Conservation (phyloP, 2,113 vertebrate species). For the Crocuta crocuta region DNA sequence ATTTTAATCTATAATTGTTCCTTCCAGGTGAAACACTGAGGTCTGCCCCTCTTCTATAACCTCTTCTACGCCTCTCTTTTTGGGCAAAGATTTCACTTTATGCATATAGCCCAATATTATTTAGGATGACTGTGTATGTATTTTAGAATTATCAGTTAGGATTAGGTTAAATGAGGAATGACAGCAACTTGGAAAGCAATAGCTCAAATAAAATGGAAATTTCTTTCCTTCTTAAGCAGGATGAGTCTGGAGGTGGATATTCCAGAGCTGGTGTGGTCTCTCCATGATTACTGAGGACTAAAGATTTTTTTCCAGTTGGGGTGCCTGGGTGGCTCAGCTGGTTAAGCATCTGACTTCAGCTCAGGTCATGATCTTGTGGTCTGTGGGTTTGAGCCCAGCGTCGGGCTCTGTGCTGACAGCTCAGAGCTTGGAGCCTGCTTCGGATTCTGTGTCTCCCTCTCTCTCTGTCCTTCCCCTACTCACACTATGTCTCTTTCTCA, state of each 20-base stretch:
- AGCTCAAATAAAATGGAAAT: constrained; percentile 17
- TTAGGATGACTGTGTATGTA: neutral
- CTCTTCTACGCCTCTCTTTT: neutral
- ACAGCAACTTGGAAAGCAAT: constrained; percentile 18
- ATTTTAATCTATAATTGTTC: constrained; percentile 37
- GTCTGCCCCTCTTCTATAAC: neutral
- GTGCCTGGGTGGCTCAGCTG: no score
- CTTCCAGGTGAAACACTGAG: neutral
- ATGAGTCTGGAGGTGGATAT: neutral
- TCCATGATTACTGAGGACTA: neutral
- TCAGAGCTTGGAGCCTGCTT: no score
- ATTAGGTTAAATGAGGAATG: neutral
- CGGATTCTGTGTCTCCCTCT: no score
- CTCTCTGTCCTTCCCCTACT: no score
- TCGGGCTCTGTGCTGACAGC: no score
- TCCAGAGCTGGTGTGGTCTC: no score
- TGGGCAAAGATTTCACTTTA: neutral
- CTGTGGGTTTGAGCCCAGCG: no score
- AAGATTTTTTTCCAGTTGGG: neutral
- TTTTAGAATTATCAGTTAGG: neutral
- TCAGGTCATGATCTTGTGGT: no score
- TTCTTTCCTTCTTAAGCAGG: constrained; percentile 19
- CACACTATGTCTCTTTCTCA: no score
- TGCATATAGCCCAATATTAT: neutral
- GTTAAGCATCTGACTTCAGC: no score